phyloP scores from a whole-genome alignment of 2,113 vertebrate species.

The Octodon degus region DNA sequence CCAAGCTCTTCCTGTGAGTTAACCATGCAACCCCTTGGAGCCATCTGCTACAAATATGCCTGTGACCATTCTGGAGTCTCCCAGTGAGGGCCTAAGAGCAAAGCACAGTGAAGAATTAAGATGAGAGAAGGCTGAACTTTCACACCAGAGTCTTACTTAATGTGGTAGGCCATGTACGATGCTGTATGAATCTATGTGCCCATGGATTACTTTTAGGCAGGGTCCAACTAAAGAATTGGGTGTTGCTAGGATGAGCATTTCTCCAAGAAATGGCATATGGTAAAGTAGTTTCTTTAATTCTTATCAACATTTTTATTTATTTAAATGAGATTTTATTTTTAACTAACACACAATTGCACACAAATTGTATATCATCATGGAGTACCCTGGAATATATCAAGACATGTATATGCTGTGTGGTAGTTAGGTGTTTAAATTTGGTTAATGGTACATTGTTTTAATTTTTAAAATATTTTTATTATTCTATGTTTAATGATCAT shows the following conservation, averaged over 20 bases:
- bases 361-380: neutral
- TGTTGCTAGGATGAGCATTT: neutral
- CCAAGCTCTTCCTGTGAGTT: neutral
- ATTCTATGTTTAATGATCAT: neutral
- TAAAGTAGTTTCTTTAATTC: neutral
- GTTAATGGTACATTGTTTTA: neutral
- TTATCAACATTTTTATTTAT: neutral
- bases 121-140: too few species aligned
- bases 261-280: neutral
- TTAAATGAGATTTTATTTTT: neutral
- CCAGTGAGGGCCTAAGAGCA: neutral
- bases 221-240: neutral
- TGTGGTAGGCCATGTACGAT: neutral
- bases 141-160: neutral
- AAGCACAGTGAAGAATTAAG: neutral
- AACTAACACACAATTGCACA: neutral
- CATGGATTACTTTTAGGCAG: neutral
- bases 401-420: too few species aligned
- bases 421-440: neutral
- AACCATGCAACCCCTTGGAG: neutral
- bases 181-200: rapidly evolving
- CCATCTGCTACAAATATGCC: neutral
- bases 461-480: neutral
- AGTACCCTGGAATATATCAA: neutral
- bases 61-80: neutral